phyloP scores from a whole-genome alignment of 2,888 invertebrate species.

The Asteroscopus sphinx region DNA sequence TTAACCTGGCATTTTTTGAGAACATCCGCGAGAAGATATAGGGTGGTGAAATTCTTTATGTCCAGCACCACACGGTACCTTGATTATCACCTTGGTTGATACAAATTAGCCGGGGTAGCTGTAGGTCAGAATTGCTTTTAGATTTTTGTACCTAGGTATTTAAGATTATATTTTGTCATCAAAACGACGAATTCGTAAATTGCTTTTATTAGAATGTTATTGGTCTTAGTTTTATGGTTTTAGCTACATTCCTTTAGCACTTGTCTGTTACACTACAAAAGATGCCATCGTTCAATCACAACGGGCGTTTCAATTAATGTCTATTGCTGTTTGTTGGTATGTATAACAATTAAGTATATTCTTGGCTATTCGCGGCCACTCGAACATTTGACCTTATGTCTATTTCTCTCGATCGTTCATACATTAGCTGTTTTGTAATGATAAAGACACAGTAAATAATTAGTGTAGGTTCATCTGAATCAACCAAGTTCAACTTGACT shows the following conservation, averaged over 20 bases:
- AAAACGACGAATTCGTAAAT: too few relatives aligned
- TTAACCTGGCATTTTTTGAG: too few relatives aligned
- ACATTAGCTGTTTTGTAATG: slow-evolving; percentile 11
- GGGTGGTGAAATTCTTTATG: too few relatives aligned
- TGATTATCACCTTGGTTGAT: too few relatives aligned
- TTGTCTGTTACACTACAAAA: slow-evolving; percentile 3
- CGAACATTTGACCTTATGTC: slow-evolving; percentile 46
- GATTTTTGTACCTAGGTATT: too few relatives aligned
- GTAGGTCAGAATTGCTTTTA: too few relatives aligned
- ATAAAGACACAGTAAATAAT: slow-evolving; percentile 8
- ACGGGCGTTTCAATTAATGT: slow-evolving; percentile 51
- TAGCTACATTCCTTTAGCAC: slow-evolving; percentile 12
- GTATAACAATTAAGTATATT: slow-evolving; percentile 49
- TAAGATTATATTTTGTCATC: too few relatives aligned
- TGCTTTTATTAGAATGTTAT: not conserved
- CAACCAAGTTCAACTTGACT: slow-evolving; percentile 44
- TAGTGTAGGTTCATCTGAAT: slow-evolving; percentile 16
- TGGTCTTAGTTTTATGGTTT: not conserved
- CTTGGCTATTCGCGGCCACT: slow-evolving; percentile 47
- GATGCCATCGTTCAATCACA: slow-evolving; percentile 40
- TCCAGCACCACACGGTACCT: too few relatives aligned
- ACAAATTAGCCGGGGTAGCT: too few relatives aligned
- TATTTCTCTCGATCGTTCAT: slow-evolving; percentile 45
- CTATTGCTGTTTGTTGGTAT: slow-evolving; percentile 39
- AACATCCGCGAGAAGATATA: too few relatives aligned